Base-by-base conservation (phyloP, 2,888 invertebrate species). In the Bhutanitis thaidina region DNA sequence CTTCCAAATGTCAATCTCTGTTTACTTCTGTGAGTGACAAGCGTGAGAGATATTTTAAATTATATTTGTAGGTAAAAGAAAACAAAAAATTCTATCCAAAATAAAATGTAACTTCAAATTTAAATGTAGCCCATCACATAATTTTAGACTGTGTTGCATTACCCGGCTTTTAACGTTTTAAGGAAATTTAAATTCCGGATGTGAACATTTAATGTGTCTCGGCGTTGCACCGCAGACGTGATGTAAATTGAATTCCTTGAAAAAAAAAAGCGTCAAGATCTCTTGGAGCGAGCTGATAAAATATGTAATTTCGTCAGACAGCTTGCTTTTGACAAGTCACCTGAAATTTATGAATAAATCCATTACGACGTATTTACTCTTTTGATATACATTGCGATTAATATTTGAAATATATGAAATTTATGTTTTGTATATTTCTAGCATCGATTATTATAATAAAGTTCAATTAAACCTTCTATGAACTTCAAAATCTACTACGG, bases 291-390 rank as follows among this genome's bases (percentile, higher is more conserved):
- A 37, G 37, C 10, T 30, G 13, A 45, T 45, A 45, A 37, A 37
- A 30, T 45, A 45, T 45, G 16, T 45, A 37, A 38, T 38, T 45
- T 29, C 16, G 9, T 29, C 15, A 58, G 54, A 62, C 60, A 58
- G 58, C 65, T 64, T 20, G 20, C 62, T 64, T 66, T 64, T 65
- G 61, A 64, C 53, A 56, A 51, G 56, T 52, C 49, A 46, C 44
- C 47, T 57, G 46, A 67, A 60, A 65, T 65, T 62, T 67, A 67
- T 65, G 27, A 43, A 43, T 43, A 43, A 14, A n/a, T 25, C 25
- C 9, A 13, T 10, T 35, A 20, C 8, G 27, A 27, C 8, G 27
- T 27, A 27, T 27, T 27, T 27, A 27, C 8, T 27, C 7, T 7
- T 8, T 27, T 8, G 27, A 8, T 27, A 8, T 27, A 27, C 27